A percentile compares a stretch with the other conserved stretches of the same genome.
Evolutionary conservation across 2,797 vertebrate genomes (phyloP).

Genomic region (Ctenosaura bakeri): DNA sequence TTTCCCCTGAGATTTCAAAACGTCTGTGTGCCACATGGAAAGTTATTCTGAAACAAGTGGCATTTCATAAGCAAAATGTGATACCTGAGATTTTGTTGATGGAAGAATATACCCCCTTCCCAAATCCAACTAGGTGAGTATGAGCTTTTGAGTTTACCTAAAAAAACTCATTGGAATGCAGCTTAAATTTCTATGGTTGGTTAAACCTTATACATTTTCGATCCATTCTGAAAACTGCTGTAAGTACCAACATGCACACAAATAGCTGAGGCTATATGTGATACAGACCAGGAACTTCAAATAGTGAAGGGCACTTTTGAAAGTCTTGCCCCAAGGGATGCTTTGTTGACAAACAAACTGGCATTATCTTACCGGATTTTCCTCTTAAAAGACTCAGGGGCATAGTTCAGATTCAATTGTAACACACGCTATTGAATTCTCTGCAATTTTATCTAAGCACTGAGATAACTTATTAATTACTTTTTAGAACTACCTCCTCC

Average conservation of each 20-base stretch:
- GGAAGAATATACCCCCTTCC: background rate
- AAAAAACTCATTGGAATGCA: background rate
- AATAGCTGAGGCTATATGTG: background rate
- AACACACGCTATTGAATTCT: background rate
- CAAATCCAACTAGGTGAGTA: background rate
- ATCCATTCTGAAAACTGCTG: background rate
- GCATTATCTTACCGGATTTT: background rate
- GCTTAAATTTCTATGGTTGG: background rate
- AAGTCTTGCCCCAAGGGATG: background rate
- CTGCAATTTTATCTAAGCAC: background rate
- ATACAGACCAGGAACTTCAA: background rate
- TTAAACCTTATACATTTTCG: background rate
- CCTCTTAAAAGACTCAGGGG: background rate
- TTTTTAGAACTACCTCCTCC: background rate
- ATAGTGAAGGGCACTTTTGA: background rate
- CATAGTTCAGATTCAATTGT: rapidly evolving
- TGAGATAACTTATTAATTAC: background rate
- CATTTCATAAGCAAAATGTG: background rate
- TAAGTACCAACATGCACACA: background rate
- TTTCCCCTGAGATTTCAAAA: background rate
- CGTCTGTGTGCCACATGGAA: background rate
- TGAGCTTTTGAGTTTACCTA: background rate
- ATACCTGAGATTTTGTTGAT: background rate
- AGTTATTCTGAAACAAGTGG: background rate
- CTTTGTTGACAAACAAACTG: background rate